Base-by-base conservation (phyloP, 2,888 invertebrate genomes). In the Syrphus vitripennis region DNA sequence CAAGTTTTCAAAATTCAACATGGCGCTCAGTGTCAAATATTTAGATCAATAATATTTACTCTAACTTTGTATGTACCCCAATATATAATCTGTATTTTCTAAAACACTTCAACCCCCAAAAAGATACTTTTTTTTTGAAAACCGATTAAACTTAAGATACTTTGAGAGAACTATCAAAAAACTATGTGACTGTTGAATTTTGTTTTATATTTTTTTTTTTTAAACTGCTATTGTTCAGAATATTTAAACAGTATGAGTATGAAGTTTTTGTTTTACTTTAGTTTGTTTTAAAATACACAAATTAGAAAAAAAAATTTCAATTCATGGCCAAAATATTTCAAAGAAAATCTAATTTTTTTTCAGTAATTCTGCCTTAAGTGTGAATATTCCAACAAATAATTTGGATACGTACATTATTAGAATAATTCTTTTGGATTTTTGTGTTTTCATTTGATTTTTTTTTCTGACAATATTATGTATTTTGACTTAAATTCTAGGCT, bases 401-500 rank as follows among this genome's bases (percentile, higher is more conserved):
- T 67, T 67, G 31, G 45, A 31, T 26, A 29, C 63, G 42, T 65
- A 29, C 29, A 65, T 48, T 48, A 19, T 19, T 48, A 67, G 48
- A 50, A 67, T 34, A 48, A 67, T 26, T 63, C 24, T 65, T 67
- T 42, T 65, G 40, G 16, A 24, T 40, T 61, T 19, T 24, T 29
- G 29, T 45, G 10, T 40, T 40, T 55, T 55, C 21, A 74, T 57
- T 45, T 24, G n/a, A n/a, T 37, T 61, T 55, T 45, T 37, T n/a
- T 70, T 75, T 87, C 57, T 82, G 82, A 79, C 67, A 87, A 82
- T 78, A 82, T 26, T 63, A 16, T 63, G 19, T 77, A 70, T 78
- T 78, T 82, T 50, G 57, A 65, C 78, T 87, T 82, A 82, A 77
- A 75, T 77, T 9, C 84, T 84, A 84, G 63, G 76, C 57, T 59